Conservation (phyloP, 1,140 invertebrate species). For the Drosophila sucinea region DNA sequence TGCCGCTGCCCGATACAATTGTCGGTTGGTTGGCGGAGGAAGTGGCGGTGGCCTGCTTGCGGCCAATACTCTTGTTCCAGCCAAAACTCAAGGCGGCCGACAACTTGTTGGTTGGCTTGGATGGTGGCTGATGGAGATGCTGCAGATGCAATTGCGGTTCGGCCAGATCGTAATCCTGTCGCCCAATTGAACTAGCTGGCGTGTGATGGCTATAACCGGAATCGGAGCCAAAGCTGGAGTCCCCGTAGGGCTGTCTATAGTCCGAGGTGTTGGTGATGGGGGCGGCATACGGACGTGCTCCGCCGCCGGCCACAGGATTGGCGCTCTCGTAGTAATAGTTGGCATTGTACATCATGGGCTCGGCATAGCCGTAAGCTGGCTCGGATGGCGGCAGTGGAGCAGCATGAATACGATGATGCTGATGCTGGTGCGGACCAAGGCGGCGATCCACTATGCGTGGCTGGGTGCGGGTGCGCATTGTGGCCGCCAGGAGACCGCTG, state of each 20-base stretch:
- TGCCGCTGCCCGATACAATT: constrained; percentile 25
- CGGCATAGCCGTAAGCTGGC: constrained; percentile 74
- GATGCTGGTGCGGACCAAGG: constrained; percentile 72
- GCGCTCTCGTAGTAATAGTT: constrained; percentile 87
- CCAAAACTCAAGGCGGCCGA: constrained; percentile 72
- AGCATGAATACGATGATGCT: constrained; percentile 67
- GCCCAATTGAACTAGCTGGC: constrained; percentile 80
- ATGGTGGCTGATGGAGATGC: constrained; percentile 29
- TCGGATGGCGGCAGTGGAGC: constrained; percentile 52
- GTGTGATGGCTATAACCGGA: constrained; percentile 89
- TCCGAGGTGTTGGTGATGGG: constrained; percentile 54
- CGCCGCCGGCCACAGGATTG: constrained; percentile 47
- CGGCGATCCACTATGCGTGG: constrained; percentile 86
- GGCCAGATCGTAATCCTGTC: constrained; percentile 72
- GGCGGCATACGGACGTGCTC: constrained; percentile 59
- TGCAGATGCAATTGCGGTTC: constrained; percentile 45
- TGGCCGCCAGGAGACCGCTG: constrained; percentile 60
- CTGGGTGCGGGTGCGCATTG: constrained; percentile 83
- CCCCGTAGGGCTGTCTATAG: constrained; percentile 76
- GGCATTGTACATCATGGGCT: constrained; percentile 86
- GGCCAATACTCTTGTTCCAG: constrained; percentile 57
- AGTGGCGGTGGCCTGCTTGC: constrained; percentile 25
- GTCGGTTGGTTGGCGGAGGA: background rate
- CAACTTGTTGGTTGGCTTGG: constrained; percentile 61
- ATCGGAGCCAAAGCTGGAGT: constrained; percentile 87